A percentile compares a stretch with the other conserved stretches of the same genome.
Conservation (phyloP, 2,113 vertebrate species). For the Eurystomus gularis region DNA sequence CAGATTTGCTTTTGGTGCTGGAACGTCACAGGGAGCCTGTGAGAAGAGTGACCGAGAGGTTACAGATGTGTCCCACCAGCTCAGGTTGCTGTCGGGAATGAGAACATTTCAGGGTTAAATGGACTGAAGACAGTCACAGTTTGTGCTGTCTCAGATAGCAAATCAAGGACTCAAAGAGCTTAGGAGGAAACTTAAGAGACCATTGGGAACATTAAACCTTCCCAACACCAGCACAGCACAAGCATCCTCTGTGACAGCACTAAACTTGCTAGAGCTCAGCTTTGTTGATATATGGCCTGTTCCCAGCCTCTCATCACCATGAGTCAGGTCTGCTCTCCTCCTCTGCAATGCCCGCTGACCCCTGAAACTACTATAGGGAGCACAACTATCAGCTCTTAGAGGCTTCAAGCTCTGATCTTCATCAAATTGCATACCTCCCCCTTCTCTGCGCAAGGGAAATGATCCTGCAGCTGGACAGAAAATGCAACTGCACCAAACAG, state of each 20-base stretch:
- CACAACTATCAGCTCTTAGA: not conserved
- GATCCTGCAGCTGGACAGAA: not conserved
- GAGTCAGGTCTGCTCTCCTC: not conserved
- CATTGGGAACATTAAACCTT: not conserved
- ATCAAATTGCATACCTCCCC: not conserved
- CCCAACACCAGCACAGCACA: not conserved
- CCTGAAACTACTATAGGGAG: not conserved
- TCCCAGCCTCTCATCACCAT: not conserved
- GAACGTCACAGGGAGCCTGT: not conserved
- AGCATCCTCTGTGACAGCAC: not conserved
- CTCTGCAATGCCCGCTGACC: not conserved
- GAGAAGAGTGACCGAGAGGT: not conserved
- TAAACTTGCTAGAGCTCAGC: not conserved
- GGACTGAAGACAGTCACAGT: not conserved
- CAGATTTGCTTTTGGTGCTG: not conserved
- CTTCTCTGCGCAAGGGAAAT: not conserved
- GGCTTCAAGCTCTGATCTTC: not conserved
- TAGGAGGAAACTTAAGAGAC: not conserved
- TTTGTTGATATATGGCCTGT: not conserved
- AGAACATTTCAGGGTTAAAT: not conserved
- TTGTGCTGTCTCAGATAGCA: not conserved
- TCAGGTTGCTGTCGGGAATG: not conserved
- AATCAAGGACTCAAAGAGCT: not conserved
- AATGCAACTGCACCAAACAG: not conserved
- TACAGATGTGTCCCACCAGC: not conserved